A percentile compares a stretch with the other conserved stretches of the same genome.
phyloP scores from a whole-genome alignment of 1,140 invertebrate species.

The Leptinotarsa defecta region DNA sequence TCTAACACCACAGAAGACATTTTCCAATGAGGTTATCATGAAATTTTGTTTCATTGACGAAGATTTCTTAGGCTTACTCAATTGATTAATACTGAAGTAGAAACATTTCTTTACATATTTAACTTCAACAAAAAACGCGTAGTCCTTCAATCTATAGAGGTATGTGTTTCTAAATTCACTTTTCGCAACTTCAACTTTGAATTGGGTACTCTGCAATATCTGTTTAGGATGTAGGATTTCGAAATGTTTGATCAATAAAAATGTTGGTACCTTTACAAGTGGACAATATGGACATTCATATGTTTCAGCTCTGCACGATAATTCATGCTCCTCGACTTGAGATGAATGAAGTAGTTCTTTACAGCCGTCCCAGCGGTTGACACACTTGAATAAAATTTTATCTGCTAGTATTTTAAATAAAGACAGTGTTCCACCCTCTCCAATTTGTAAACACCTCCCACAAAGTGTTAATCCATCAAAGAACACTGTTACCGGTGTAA shows the following conservation, averaged over 20 bases:
- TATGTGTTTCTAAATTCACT: neutral
- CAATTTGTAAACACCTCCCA: neutral
- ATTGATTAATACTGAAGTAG: too few species aligned
- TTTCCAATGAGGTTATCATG: too few species aligned
- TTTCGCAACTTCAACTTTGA: neutral
- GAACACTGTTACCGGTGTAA: conserved; percentile 11
- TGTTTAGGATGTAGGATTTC: neutral
- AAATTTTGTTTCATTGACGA: too few species aligned
- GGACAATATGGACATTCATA: neutral
- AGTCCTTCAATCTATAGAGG: neutral
- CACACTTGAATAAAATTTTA: conserved; percentile 10
- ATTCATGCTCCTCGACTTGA: conserved; percentile 8
- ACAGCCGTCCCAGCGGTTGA: conserved; percentile 14
- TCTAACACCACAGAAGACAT: too few species aligned
- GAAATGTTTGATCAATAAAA: neutral
- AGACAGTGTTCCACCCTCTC: neutral
- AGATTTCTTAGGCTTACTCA: too few species aligned
- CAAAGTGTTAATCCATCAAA: neutral
- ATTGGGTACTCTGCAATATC: neutral
- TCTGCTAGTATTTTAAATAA: neutral
- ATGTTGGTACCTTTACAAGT: neutral
- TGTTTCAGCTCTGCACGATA: neutral
- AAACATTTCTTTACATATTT: neutral
- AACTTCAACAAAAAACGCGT: neutral
- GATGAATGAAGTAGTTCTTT: conserved; percentile 7